Percentiles rank a stretch among this genome's conserved stretches.
Evolutionary conservation across 2,113 vertebrate species (phyloP).

Genomic region (Oreotrochilus melanogaster): DNA sequence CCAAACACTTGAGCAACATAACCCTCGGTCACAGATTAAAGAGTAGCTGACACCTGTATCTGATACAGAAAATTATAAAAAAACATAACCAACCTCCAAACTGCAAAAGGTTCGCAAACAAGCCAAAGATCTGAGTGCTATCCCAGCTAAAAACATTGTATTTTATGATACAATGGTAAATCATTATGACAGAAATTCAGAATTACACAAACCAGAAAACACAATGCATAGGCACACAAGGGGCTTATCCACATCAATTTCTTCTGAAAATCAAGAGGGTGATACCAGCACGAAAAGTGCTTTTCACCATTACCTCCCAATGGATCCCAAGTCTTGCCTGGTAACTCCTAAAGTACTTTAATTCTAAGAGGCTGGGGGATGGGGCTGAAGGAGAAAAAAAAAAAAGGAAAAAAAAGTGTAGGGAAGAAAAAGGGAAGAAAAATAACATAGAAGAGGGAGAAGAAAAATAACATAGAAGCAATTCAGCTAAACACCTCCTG

Average conservation of each 20-base stretch:
- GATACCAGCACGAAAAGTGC: background rate
- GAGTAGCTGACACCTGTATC: background rate
- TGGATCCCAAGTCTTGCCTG: background rate
- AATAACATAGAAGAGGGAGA: no score
- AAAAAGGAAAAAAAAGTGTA: background rate
- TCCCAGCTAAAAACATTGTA: accelerated
- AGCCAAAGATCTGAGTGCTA: background rate
- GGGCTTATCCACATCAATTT: background rate
- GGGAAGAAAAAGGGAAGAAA: no score
- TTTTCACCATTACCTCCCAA: background rate
- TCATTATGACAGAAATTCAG: background rate
- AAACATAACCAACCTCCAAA: background rate
- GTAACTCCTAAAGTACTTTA: background rate
- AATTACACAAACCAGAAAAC: background rate
- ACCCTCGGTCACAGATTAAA: background rate
- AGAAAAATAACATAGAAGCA: background rate
- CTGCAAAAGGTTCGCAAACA: background rate
- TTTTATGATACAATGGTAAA: no score
- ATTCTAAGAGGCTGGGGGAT: background rate
- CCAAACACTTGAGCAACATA: background rate
- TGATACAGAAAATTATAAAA: background rate
- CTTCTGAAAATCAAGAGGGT: background rate
- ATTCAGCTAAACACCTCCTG: background rate
- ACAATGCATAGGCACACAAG: no score
- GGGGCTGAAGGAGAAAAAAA: no score